A percentile compares a stretch with the other conserved stretches of the same genome.
Conservation (phyloP, 2,797 vertebrate genomes). For the Manis javanica region DNA sequence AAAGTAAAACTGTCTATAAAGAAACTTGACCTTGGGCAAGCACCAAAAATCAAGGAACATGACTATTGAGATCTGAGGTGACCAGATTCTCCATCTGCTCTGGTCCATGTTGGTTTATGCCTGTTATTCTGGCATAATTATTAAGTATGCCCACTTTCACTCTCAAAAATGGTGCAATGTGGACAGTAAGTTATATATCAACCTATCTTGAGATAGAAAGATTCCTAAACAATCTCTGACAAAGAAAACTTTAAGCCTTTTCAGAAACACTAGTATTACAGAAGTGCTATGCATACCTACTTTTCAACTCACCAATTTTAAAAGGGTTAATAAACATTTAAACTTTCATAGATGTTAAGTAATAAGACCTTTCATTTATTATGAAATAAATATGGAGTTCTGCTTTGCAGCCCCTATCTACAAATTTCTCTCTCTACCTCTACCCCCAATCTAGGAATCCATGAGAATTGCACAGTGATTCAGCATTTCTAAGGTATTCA, state of each 20-base stretch:
- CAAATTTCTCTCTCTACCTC: conserved; percentile 31
- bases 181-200: not conserved
- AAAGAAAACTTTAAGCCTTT: not conserved
- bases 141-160: not conserved
- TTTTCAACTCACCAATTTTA: conserved; percentile 5
- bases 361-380: not conserved
- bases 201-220: not conserved
- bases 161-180: not conserved
- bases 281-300: not conserved
- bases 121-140: not conserved
- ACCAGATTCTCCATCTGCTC: not conserved
- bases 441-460: conserved; percentile 1
- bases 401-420: conserved; percentile 43
- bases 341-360: not conserved
- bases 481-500: conserved; percentile 72
- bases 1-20: conserved; percentile 7
- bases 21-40: conserved; percentile 16
- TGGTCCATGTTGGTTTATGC: not conserved
- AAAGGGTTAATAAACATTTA: conserved; percentile 62
- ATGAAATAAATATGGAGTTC: not conserved
- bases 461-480: conserved; percentile 68
- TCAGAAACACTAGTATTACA: not conserved
- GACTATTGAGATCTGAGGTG: not conserved
- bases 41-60: not conserved
- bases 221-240: not conserved